phyloP scores from a whole-genome alignment of 2,113 vertebrate species.

The Percopsis transmontana region DNA sequence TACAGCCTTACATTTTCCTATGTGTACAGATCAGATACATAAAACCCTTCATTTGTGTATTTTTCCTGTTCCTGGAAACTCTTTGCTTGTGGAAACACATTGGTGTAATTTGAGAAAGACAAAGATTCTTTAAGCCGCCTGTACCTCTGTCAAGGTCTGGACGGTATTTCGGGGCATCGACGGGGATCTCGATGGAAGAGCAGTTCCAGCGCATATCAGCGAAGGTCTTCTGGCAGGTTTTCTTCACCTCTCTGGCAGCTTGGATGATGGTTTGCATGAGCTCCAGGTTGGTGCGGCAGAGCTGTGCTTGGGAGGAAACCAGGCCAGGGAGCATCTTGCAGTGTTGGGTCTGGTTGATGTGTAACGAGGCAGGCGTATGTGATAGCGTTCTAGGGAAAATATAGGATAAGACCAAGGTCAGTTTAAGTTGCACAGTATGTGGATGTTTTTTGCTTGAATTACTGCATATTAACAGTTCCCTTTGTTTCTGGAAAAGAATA shows the following conservation, averaged over 20 bases:
- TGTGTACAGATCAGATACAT: no score
- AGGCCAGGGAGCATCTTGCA: slow-evolving; percentile 93
- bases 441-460: neutral
- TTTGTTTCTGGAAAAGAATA: neutral
- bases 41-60: no score
- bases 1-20: no score
- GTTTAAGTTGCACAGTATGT: neutral
- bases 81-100: no score
- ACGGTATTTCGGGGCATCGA: slow-evolving; percentile 85
- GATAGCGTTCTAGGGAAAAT: slow-evolving; percentile 83
- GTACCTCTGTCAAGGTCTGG: slow-evolving; percentile 97
- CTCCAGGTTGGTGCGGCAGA: slow-evolving; percentile 96
- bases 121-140: neutral
- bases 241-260: slow-evolving; percentile 90
- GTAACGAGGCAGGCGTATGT: slow-evolving; percentile 81
- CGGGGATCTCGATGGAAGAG: slow-evolving; percentile 89
- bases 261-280: slow-evolving; percentile 95
- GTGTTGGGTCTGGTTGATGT: slow-evolving; percentile 94
- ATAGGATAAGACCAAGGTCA: neutral
- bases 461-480: neutral
- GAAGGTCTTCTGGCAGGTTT: slow-evolving; percentile 93
- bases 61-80: neutral
- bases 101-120: neutral
- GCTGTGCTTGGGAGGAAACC: slow-evolving; percentile 93
- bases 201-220: slow-evolving; percentile 98